Evolutionary conservation across 2,113 vertebrate species (phyloP).

Genomic region (Elachura formosa): DNA sequence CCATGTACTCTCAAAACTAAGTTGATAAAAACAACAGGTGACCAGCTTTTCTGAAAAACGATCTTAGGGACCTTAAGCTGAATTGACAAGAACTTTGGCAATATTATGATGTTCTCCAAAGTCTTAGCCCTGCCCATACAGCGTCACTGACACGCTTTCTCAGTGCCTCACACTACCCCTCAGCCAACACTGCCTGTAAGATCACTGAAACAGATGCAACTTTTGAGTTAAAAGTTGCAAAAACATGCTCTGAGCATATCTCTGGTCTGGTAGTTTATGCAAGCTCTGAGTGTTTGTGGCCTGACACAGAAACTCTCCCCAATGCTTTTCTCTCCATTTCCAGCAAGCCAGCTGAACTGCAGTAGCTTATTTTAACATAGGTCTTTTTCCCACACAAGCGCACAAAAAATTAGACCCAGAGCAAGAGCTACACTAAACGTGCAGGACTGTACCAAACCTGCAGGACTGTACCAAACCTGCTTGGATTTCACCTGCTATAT

Average conservation of each 20-base stretch:
- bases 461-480: background rate
- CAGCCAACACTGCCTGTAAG: background rate
- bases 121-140: background rate
- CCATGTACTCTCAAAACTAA: background rate
- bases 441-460: background rate
- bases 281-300: background rate
- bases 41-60: background rate
- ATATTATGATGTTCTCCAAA: background rate
- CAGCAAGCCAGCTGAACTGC: background rate
- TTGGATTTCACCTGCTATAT: background rate
- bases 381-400: background rate
- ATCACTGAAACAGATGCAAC: background rate
- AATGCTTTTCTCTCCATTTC: background rate
- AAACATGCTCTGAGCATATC: fast-evolving
- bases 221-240: background rate
- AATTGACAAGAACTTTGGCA: background rate
- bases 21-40: background rate
- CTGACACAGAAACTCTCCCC: background rate
- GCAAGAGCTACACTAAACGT: background rate
- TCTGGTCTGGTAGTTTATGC: background rate
- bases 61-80: background rate
- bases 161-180: background rate
- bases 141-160: background rate
- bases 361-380: background rate
- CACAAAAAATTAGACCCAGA: background rate